These are phyloP conservation scores for Papilio gigon DNA, from an alignment of 2,888 invertebrate genomes.

Conservation along the genomic window DNA sequence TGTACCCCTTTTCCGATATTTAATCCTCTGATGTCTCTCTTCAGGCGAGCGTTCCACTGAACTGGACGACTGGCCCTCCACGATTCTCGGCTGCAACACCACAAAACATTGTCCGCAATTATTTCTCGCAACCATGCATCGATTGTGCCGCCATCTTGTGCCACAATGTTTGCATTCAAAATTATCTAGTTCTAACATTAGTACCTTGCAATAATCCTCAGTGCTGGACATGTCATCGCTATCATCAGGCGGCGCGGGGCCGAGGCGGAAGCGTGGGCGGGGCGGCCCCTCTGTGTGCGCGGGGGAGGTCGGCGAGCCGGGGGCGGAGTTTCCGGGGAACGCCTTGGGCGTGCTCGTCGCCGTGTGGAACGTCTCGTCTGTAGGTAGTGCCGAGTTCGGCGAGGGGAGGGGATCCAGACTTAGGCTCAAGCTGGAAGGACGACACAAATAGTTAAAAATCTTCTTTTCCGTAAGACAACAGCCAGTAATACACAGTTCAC, in stretches of 20 bases:
- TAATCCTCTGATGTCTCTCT: constrained; percentile 71
- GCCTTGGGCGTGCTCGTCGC: constrained; percentile 72
- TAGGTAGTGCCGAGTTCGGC: constrained; percentile 70
- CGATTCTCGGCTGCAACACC: constrained; percentile 65
- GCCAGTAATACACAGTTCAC: no score
- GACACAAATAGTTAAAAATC: no score
- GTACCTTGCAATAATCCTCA: constrained; percentile 81
- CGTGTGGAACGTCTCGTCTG: constrained; percentile 90
- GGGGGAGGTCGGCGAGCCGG: constrained; percentile 51
- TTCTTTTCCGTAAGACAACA: no score
- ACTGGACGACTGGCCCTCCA: constrained; percentile 76
- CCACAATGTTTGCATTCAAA: not conserved
- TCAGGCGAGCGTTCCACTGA: constrained; percentile 77
- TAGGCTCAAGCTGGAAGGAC: constrained; percentile 83
- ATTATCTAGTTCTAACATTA: not conserved
- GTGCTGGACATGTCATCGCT: constrained; percentile 84
- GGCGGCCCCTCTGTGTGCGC: constrained; percentile 45
- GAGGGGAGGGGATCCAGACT: constrained; percentile 84
- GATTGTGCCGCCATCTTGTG: not conserved
- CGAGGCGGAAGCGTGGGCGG: constrained; percentile 63
- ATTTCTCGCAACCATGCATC: not conserved
- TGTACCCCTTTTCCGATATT: constrained; percentile 68
- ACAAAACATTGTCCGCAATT: no score
- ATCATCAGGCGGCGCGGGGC: constrained; percentile 78
- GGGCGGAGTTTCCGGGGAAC: constrained; percentile 51